Evolutionary conservation across 1,140 invertebrate species (phyloP).

Genomic region (Chlorops oryzae): DNA sequence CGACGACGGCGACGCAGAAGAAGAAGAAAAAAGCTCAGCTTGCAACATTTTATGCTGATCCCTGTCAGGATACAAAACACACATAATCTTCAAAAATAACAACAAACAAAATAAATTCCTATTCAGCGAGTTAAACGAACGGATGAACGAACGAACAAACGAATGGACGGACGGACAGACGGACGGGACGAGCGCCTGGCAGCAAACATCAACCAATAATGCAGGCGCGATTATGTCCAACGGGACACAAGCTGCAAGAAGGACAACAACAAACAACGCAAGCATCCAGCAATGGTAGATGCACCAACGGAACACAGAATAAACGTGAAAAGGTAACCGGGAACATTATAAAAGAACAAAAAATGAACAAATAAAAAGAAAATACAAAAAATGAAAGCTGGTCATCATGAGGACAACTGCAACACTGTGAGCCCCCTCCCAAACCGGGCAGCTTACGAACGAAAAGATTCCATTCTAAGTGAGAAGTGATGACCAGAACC

Average conservation of each 20-base stretch:
- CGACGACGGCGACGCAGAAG: background rate
- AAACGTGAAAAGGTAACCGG: background rate
- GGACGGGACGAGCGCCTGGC: slow-evolving; percentile 3
- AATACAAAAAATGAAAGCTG: too few species aligned
- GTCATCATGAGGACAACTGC: too few species aligned
- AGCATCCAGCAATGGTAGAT: background rate
- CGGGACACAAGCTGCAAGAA: slow-evolving; percentile 7
- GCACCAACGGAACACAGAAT: background rate
- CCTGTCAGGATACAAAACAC: slow-evolving; percentile 48
- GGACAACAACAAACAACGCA: slow-evolving; percentile 8
- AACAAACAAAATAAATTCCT: slow-evolving; percentile 39
- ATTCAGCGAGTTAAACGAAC: too few species aligned
- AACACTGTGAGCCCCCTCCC: too few species aligned
- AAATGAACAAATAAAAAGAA: background rate
- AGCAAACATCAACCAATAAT: slow-evolving; percentile 48
- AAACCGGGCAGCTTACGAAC: too few species aligned
- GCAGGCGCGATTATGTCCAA: slow-evolving; percentile 47
- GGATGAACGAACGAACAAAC: background rate
- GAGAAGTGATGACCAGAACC: too few species aligned
- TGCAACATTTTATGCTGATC: slow-evolving; percentile 49
- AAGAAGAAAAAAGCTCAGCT: slow-evolving; percentile 40
- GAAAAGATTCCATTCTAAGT: too few species aligned
- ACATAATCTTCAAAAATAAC: slow-evolving; percentile 47
- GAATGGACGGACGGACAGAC: background rate
- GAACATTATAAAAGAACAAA: background rate